Evolutionary conservation across 2,797 vertebrate genomes (phyloP).

Genomic region (Monodelphis domestica): DNA sequence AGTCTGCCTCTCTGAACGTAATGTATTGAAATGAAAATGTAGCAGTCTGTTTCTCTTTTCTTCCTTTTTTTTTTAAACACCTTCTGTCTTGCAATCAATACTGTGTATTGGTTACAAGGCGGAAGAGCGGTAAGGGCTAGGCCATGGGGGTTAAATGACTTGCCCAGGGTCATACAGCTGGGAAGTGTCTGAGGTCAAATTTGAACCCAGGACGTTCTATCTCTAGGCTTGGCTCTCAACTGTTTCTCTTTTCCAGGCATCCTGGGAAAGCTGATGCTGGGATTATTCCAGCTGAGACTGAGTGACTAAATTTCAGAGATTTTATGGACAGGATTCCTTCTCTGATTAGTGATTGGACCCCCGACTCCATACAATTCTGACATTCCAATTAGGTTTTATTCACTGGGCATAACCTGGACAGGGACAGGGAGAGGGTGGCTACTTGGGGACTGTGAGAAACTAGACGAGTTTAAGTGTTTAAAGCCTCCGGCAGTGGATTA

Average conservation of each 20-base stretch:
- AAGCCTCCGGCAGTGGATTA: not conserved
- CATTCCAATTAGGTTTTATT: not conserved
- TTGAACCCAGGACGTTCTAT: too few species aligned
- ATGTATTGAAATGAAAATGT: too few species aligned
- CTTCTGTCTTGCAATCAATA: too few species aligned
- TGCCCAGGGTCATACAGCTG: too few species aligned
- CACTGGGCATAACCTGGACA: not conserved
- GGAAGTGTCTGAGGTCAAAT: too few species aligned
- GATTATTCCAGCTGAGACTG: not conserved
- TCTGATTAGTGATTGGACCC: not conserved
- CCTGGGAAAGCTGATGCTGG: not conserved
- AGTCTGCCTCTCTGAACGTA: not conserved
- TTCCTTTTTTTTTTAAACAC: too few species aligned
- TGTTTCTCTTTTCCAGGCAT: not conserved
- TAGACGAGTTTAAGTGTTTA: not conserved
- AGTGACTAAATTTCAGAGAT: not conserved
- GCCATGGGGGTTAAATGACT: too few species aligned
- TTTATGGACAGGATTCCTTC: not conserved
- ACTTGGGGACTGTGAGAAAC: not conserved
- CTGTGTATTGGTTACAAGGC: too few species aligned
- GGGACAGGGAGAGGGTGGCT: not conserved
- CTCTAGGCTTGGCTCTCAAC: too few species aligned
- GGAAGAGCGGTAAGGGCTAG: too few species aligned
- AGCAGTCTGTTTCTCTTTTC: too few species aligned
- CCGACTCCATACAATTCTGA: not conserved